phyloP scores from a whole-genome alignment of 1,140 invertebrate species.

The Drosophila suzukii region DNA sequence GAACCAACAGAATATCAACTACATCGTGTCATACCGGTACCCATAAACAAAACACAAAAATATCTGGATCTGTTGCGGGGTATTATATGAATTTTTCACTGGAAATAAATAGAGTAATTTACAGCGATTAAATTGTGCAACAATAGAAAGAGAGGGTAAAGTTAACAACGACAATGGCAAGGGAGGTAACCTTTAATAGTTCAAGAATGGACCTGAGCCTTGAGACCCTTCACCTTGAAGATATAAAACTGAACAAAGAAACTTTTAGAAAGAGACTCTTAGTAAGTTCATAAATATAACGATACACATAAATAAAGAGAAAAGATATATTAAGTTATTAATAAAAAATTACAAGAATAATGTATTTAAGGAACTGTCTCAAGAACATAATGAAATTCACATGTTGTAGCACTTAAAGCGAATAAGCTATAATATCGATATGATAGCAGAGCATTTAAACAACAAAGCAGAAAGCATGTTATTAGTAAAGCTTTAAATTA shows the following conservation, averaged over 20 bases:
- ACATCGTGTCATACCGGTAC: too few species aligned
- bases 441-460: background rate
- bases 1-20: too few species aligned
- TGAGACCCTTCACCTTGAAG: background rate
- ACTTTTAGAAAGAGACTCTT: background rate
- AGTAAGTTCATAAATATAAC: background rate
- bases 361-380: background rate
- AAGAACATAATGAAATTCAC: background rate
- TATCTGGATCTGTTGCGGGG: too few species aligned
- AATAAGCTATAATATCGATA: slow-evolving; percentile 3
- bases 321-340: background rate
- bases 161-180: background rate
- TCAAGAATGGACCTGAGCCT: background rate
- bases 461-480: background rate
- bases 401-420: background rate
- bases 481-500: background rate
- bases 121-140: background rate
- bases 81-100: too few species aligned
- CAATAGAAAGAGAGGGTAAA: background rate
- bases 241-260: background rate
- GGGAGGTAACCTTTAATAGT: background rate
- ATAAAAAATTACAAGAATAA: background rate
- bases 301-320: background rate
- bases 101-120: too few species aligned
- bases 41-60: too few species aligned